phyloP scores from a whole-genome alignment of 2,888 invertebrate genomes.

The Agapostemon virescens region DNA sequence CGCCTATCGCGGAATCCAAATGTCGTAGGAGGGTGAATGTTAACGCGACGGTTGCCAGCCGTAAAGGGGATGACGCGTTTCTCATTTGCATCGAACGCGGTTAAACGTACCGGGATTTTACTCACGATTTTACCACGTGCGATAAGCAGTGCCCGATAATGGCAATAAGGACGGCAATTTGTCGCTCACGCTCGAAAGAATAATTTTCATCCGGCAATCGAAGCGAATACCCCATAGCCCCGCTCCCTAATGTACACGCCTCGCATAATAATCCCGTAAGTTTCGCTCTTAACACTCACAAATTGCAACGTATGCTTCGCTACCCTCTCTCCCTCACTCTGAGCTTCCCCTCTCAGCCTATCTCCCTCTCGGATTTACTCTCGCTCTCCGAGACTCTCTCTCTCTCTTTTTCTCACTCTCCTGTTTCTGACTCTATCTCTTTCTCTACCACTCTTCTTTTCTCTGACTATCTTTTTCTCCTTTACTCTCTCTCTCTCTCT shows the following conservation, averaged over 20 bases:
- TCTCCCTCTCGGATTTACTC: no score
- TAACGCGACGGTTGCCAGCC: constrained; percentile 6
- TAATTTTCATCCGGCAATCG: constrained; percentile 45
- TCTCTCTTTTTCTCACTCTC: not conserved
- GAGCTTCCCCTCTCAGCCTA: no score
- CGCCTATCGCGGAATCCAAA: not conserved
- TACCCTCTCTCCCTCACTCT: not conserved
- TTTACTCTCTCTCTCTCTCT: not conserved
- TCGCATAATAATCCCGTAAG: constrained; percentile 59
- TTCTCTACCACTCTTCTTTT: no score
- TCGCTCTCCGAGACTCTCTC: no score
- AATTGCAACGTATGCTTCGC: constrained; percentile 54
- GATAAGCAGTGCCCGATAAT: constrained; percentile 65
- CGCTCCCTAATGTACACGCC: constrained; percentile 43
- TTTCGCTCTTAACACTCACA: constrained; percentile 53
- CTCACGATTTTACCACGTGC: constrained; percentile 60
- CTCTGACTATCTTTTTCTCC: no score
- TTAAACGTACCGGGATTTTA: constrained; percentile 63
- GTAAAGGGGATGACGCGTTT: constrained; percentile 21
- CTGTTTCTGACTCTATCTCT: no score
- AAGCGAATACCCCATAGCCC: constrained; percentile 21
- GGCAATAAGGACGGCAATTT: constrained; percentile 67
- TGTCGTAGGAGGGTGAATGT: constrained; percentile 10
- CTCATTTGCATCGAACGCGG: constrained; percentile 64
- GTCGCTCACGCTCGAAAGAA: constrained; percentile 53